Conservation (phyloP, 2,888 invertebrate species). For the Harpalus rubripes region DNA sequence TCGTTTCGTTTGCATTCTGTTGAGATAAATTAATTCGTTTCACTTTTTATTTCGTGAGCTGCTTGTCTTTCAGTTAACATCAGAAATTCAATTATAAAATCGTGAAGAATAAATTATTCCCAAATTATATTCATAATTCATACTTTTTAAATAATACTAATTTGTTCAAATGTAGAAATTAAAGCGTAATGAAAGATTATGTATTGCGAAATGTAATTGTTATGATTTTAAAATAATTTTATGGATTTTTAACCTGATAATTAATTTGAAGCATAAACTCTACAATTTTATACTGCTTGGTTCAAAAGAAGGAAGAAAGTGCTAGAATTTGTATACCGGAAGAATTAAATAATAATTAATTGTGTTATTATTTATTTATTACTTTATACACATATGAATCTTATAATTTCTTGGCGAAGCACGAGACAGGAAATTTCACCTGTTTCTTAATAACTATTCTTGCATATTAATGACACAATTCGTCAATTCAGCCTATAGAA, state of each 20-base stretch:
- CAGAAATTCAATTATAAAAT: constrained; percentile 1
- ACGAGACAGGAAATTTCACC: too few relatives aligned
- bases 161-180: constrained; percentile 1
- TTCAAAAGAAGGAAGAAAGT: neutral
- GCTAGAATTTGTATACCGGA: neutral
- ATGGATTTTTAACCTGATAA: constrained; percentile 3
- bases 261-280: neutral
- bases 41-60: constrained; percentile 29
- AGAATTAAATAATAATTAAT: neutral
- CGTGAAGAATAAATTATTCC: constrained; percentile 20
- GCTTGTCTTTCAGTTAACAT: constrained; percentile 2
- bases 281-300: neutral
- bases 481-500: too few relatives aligned
- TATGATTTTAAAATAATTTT: neutral
- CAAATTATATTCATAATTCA: neutral
- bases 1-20: constrained; percentile 27
- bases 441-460: too few relatives aligned
- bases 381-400: neutral
- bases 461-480: too few relatives aligned
- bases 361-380: neutral
- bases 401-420: neutral
- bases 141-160: neutral
- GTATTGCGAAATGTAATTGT: neutral
- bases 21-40: constrained; percentile 40
- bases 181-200: neutral